phyloP scores from a whole-genome alignment of 1,140 invertebrate genomes.

The Matsumurasca onukii region DNA sequence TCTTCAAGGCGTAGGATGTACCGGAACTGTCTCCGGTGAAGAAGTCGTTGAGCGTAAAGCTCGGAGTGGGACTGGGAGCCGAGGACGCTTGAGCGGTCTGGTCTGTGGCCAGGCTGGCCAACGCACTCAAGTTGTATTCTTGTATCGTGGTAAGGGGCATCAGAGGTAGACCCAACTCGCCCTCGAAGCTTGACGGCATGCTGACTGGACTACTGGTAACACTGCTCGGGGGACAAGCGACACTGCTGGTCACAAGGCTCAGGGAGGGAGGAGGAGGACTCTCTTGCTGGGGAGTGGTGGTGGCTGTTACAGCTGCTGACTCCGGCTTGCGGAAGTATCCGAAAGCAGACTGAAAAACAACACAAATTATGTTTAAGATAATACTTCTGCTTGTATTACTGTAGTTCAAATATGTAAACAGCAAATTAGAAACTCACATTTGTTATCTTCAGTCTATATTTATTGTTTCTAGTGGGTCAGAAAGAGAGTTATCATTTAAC shows the following conservation, averaged over 20 bases:
- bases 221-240: slow-evolving; percentile 48
- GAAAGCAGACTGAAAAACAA: slow-evolving; percentile 63
- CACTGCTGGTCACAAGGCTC: slow-evolving; percentile 38
- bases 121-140: slow-evolving; percentile 78
- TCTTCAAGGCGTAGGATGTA: slow-evolving; percentile 76
- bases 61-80: slow-evolving; percentile 64
- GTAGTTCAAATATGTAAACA: no score
- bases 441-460: no score
- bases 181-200: slow-evolving; percentile 77
- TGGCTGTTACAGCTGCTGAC: slow-evolving; percentile 7
- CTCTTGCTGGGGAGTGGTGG: slow-evolving; percentile 30
- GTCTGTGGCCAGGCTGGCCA: slow-evolving; percentile 75
- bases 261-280: slow-evolving; percentile 36
- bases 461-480: no score
- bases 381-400: no score
- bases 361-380: slow-evolving; percentile 1
- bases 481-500: no score
- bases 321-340: slow-evolving; percentile 47
- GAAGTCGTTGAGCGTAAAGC: slow-evolving; percentile 71
- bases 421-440: no score
- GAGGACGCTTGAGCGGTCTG: slow-evolving; percentile 54
- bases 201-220: slow-evolving; percentile 64
- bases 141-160: slow-evolving; percentile 60
- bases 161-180: slow-evolving; percentile 55
- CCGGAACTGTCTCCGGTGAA: slow-evolving; percentile 69